phyloP scores from a whole-genome alignment of 2,113 vertebrate genomes.

The Oceanites oceanicus region DNA sequence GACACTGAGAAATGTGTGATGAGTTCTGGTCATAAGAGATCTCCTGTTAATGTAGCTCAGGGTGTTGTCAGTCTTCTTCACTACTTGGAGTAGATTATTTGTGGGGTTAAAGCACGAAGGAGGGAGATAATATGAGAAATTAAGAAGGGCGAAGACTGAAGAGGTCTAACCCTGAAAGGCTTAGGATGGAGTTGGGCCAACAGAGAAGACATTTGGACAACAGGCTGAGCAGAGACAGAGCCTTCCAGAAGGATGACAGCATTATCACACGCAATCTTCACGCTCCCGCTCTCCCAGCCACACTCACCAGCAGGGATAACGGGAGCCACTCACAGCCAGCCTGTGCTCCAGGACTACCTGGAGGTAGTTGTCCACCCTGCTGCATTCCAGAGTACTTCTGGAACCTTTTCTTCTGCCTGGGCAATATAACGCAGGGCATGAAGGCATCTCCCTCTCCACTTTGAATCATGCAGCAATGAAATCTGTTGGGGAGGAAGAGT shows the following conservation, averaged over 20 bases:
- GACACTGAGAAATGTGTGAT: neutral
- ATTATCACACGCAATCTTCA: neutral
- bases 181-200: slow-evolving; percentile 25
- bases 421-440: neutral
- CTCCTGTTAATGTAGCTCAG: neutral
- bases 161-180: neutral
- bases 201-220: slow-evolving; percentile 27
- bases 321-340: neutral
- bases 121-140: neutral
- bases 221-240: slow-evolving; percentile 11
- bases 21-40: neutral
- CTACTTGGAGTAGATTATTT: neutral
- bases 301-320: neutral
- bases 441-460: neutral
- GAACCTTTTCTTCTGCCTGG: neutral
- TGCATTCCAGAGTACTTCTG: neutral
- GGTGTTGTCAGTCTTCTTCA: neutral
- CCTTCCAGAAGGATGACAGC: slow-evolving; percentile 38
- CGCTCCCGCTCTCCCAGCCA: neutral
- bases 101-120: neutral
- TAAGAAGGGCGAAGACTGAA: neutral
- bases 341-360: neutral
- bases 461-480: neutral
- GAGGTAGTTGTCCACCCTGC: neutral
- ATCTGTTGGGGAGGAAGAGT: slow-evolving; percentile 37